Evolutionary conservation across 2,888 invertebrate genomes (phyloP), one percentile per base, ranked within the genome.

Genomic region (Mythimna ferrago): DNA sequence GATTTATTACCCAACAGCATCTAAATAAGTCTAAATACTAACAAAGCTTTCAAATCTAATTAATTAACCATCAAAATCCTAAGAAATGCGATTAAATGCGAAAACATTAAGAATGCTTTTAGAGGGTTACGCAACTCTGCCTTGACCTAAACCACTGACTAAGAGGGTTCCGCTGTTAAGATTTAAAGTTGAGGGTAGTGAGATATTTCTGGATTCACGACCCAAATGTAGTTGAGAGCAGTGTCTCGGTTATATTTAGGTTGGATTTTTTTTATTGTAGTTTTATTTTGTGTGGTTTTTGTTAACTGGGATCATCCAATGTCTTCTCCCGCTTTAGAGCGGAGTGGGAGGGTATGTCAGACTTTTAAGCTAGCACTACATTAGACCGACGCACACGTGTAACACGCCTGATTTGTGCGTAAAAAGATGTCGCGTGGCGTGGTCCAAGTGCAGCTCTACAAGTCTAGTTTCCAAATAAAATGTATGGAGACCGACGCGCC

Each of bases 101-200:
- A 60, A 72, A 58, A 66, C 41, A 26, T 41, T 51, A 67, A 60
- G 73, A 79, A 80, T 79, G 77, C 66, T 79, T 79, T 71, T 32
- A 48, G 62, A 54, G 35, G 21, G 26, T 79, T 14, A 54, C 38
- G 19, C 38, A n/a, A 61, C 53, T 7, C 16, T n/a, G 16, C 16
- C 41, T 53, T 61, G 64, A 67, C 70, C 75, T 63, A 35, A 51
- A 71, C 72, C 74, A 35, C 70, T 19, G 48, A 2, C 60, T 73
- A 44, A 83, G 71, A 80, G 82, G 70, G 64, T 83, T 76, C 56
- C 21, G 4, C 14, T 77, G 80, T 77, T 64, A 66, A 72, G 80
- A 61, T 35, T 35, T 41, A 35, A 72, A 78, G 54, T 80, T 65
- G 38, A 48, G 26, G n/a, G n/a, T 0, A 14, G 2, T 44, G 61